Evolutionary conservation across 2,113 vertebrate genomes (phyloP).

Genomic region (Calypte anna): DNA sequence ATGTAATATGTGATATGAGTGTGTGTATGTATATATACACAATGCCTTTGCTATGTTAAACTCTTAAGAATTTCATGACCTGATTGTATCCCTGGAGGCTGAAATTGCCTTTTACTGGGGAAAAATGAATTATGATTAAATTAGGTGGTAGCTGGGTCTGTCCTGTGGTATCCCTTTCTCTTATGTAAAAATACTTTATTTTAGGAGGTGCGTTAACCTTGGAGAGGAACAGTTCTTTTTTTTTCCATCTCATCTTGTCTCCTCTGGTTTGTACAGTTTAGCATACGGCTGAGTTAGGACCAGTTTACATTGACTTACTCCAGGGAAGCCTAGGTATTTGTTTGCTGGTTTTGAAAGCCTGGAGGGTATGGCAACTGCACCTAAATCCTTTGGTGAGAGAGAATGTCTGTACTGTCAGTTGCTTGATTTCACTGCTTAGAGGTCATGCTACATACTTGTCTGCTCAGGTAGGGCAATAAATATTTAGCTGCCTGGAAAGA

Average conservation of each 20-base stretch:
- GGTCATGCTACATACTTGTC: background rate
- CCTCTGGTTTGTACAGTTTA: background rate
- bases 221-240: background rate
- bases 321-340: background rate
- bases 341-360: background rate
- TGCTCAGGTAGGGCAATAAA: conserved; percentile 46
- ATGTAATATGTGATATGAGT: background rate
- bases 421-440: conserved; percentile 5
- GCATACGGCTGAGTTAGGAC: background rate
- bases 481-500: conserved; percentile 32
- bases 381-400: background rate
- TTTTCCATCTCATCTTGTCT: background rate
- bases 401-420: background rate
- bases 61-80: background rate
- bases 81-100: background rate
- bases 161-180: background rate
- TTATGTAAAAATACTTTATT: background rate
- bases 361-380: background rate
- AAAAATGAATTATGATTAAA: background rate
- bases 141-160: background rate
- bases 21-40: background rate
- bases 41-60: background rate
- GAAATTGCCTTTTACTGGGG: background rate
- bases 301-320: background rate
- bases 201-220: background rate